Base-by-base conservation (phyloP, 1,140 invertebrate species). In the Drosophila malerkotliana region DNA sequence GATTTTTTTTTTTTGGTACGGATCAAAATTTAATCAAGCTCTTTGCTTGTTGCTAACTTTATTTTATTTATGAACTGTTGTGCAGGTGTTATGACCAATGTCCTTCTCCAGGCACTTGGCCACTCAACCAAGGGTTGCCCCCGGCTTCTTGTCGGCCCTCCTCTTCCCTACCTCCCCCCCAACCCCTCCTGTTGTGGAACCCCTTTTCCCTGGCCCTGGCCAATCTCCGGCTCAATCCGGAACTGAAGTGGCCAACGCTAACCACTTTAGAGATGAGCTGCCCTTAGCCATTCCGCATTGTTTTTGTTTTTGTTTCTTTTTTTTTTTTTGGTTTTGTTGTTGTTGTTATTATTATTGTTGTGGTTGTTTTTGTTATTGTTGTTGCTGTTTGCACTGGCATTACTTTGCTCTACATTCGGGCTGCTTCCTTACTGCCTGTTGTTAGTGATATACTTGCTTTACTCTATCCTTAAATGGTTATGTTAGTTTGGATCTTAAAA, bases 201-300 rank as follows among this genome's bases (percentile, higher is more conserved):
- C 28, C 18, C 18, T 3, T 26, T 21, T 15, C 51, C 10, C 9
- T 24, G 0, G 1, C 14, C 24, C 4, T 14, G 60, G 39, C 60
- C 60, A 69, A 69, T 69, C 66, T 66, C 48, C 49, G 62, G 62
- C 64, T 64, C 48, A 54, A 60, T 71, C 55, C 69, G 67, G 56
- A 60, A 59, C 71, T 66, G 54, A 83, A 75, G 75, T 78, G 75
- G 60, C 71, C 71, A 71, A 71, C 72, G 54, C 55, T 68, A 84
- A 69, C 77, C 80, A 77, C 77, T 79, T 85, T 63, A 24, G 52
- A 79, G 77, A 85, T 85, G 77, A 84, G 81, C 73, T 69, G 68
- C 57, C 63, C 72, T 58, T 63, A 68, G 71, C 63, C 57, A 53
- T 52, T 47, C 18, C 44, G 2, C 15, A 18, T 47, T 47, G 44